These are phyloP conservation scores for sheep (Ovis aries) DNA, from an alignment of 2,113 vertebrate species.

Conservation along the genomic window DNA sequence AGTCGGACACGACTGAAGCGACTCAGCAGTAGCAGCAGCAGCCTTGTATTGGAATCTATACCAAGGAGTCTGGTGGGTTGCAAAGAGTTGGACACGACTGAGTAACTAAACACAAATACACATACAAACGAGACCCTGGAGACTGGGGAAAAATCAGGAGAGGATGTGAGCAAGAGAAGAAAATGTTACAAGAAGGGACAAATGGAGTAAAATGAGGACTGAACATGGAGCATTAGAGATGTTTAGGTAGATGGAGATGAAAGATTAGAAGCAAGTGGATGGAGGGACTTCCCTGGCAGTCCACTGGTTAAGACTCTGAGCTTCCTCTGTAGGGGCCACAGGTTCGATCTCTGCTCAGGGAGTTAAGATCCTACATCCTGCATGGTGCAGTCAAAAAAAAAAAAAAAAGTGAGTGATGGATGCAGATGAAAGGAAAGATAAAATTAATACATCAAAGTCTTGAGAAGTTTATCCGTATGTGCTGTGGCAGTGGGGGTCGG, in stretches of 20 bases:
- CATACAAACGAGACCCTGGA: neutral
- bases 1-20: no score
- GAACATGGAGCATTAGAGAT: neutral
- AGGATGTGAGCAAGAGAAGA: neutral
- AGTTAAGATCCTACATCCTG: neutral
- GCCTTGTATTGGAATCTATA: neutral
- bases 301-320: neutral
- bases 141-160: neutral
- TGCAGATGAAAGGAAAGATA: neutral
- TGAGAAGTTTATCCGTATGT: neutral
- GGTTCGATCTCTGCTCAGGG: neutral
- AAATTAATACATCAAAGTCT: neutral
- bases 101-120: neutral
- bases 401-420: neutral
- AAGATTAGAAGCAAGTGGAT: neutral
- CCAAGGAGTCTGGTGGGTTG: neutral
- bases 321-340: neutral
- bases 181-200: neutral
- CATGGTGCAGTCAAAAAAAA: neutral
- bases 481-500: neutral
- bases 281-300: neutral
- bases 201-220: neutral
- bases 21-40: neutral
- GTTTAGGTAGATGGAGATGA: neutral
- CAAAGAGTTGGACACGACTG: neutral